phyloP scores from a whole-genome alignment of 2,888 invertebrate genomes.

The Synergus gifuensis region DNA sequence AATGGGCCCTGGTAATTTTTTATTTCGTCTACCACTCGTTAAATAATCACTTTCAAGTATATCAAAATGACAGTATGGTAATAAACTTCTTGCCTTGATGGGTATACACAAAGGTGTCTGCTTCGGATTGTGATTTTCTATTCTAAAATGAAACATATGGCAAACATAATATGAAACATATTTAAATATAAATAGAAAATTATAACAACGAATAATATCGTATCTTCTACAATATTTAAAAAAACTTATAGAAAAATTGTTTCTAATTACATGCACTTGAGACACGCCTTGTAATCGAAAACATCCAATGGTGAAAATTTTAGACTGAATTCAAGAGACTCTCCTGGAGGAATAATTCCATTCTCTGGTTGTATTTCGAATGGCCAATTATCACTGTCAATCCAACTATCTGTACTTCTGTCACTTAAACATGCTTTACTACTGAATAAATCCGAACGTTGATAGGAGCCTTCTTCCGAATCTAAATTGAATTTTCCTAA shows the following conservation, averaged over 20 bases:
- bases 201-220: not conserved
- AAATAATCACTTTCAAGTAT: slow-evolving; percentile 84
- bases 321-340: slow-evolving; percentile 77
- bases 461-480: not conserved
- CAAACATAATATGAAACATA: no score
- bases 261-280: slow-evolving; percentile 77
- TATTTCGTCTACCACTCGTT: slow-evolving; percentile 77
- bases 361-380: slow-evolving; percentile 79
- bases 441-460: slow-evolving; percentile 63
- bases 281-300: slow-evolving; percentile 79
- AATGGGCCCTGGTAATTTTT: slow-evolving; percentile 65
- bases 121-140: slow-evolving; percentile 79
- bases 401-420: slow-evolving; percentile 65
- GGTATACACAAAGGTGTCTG: slow-evolving; percentile 66
- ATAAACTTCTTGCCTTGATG: slow-evolving; percentile 81
- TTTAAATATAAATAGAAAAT: not conserved
- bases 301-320: slow-evolving; percentile 81
- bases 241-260: not conserved
- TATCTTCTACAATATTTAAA: not conserved
- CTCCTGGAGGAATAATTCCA: slow-evolving; percentile 78
- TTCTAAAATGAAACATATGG: slow-evolving; percentile 63
- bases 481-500: not conserved
- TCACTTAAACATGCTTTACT: slow-evolving; percentile 62
- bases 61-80: slow-evolving; percentile 86
- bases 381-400: slow-evolving; percentile 74